Conservation (phyloP, 1,140 invertebrate species). For the Leguminivora glycinivorella region DNA sequence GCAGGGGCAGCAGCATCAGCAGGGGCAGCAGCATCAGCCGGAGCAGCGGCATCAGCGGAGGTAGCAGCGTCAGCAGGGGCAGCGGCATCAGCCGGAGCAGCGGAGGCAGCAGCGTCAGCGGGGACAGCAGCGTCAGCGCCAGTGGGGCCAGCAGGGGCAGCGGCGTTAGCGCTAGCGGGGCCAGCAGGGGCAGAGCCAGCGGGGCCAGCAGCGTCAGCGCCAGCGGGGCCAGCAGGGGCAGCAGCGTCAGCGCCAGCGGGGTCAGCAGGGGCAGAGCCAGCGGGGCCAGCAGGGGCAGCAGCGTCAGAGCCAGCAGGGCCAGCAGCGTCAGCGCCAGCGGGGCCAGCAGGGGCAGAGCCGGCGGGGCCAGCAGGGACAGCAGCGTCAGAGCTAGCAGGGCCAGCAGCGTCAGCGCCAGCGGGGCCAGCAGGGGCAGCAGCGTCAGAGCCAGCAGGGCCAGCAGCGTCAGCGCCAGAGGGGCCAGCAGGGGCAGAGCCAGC, state of each 20-base stretch:
- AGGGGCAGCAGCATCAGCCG: not conserved
- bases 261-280: not conserved
- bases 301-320: not conserved
- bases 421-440: not conserved
- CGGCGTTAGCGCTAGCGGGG: not conserved
- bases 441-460: not conserved
- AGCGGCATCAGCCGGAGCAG: not conserved
- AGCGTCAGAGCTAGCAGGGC: not conserved
- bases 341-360: not conserved
- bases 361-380: not conserved
- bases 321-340: not conserved
- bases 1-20: not conserved
- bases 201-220: not conserved
- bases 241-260: not conserved
- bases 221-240: not conserved
- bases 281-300: not conserved
- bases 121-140: not conserved
- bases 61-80: not conserved
- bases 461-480: not conserved
- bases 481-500: not conserved
- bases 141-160: not conserved
- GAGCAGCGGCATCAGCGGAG: not conserved
- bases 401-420: not conserved
- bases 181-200: not conserved
- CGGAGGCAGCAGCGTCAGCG: not conserved